A percentile compares a stretch with the other conserved stretches of the same genome.
Conservation (phyloP, 2,113 vertebrate genomes). For the Callionymus lyra region DNA sequence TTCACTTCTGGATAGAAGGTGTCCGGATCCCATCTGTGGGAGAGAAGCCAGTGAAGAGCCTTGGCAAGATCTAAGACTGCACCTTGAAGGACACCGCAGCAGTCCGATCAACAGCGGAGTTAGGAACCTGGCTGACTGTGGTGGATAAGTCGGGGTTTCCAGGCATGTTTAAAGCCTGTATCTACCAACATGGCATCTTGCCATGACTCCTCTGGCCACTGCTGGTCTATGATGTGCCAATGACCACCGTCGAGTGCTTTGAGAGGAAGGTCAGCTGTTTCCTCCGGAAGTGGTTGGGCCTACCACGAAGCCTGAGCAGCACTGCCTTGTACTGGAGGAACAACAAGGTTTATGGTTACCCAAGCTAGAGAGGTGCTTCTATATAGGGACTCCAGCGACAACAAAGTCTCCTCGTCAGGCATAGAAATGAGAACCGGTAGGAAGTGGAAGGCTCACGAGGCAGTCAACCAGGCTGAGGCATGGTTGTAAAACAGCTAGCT, state of each 20-base stretch:
- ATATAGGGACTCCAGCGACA: constrained; percentile 1
- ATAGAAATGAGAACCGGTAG: not conserved
- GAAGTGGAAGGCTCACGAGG: constrained; percentile 1
- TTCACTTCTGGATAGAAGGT: not conserved
- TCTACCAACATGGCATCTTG: not conserved
- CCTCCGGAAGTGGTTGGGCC: no score
- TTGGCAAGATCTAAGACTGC: not conserved
- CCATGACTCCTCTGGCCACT: no score
- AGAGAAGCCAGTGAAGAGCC: not conserved
- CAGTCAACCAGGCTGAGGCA: constrained; percentile 1
- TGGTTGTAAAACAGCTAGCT: not conserved
- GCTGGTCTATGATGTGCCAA: not conserved
- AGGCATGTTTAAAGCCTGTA: not conserved
- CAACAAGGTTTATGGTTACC: not conserved
- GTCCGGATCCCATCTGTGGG: not conserved
- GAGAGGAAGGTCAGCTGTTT: no score
- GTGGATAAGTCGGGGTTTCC: not conserved
- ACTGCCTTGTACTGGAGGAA: not conserved
- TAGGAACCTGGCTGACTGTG: not conserved
- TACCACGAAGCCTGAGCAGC: no score
- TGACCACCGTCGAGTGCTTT: no score
- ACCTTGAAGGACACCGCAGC: constrained; percentile 1
- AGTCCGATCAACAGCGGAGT: not conserved
- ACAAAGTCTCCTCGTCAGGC: not conserved
- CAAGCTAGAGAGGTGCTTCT: not conserved